Base-by-base conservation (phyloP, 2,888 invertebrate genomes). In the Siphonodentalium dalli region DNA sequence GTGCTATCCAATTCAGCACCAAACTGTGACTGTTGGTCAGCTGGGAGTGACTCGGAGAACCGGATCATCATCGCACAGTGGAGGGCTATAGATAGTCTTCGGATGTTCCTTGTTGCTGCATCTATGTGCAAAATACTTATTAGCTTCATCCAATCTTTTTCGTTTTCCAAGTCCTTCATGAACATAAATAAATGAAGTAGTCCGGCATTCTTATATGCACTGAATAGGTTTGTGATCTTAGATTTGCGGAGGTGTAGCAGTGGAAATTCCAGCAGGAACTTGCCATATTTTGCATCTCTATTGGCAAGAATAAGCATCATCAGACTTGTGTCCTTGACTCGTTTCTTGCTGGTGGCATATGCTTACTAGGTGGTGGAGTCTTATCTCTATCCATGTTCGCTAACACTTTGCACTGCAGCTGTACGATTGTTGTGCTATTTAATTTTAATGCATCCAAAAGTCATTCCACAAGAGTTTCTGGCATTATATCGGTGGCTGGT, bases 221-320 rank as follows among this genome's bases (percentile, higher is more conserved):
- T 59, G 34, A 48, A 42, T 1, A 59, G 37, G 6, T 40, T 55
- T 15, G 37, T 59, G 7, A 59, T 55, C 35, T 59, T 59, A 2
- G 55, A 59, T 26, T 59, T 59, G 8, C 59, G 20, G 7, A 59
- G 15, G 35, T 53, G 59, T 3, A 55, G 26, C 1, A 59, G 18
- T n/a, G 50, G 54, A 40, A 58, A 54, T 39, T 58, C 58, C 15
- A 50, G 54, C 1, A 58, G 43, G 15, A 53, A 59, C 9, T 13
- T n/a, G 37, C 18, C 4, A 20, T 54, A 54, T 43, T 48, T 51
- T 4, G 11, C 9, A 18, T 51, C 34, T 8, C 6, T 3, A 15
- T 49, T 31, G n/a, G 15, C 15, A 3, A 55, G 24, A 1, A 28
- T 11, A 2, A 55, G 21, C 24, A 55, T n/a, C n/a, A n/a, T n/a